These are phyloP conservation scores for Chiridota heheva DNA, from an alignment of 35 echinoderm and acorn worm species.

Conservation along the genomic window DNA sequence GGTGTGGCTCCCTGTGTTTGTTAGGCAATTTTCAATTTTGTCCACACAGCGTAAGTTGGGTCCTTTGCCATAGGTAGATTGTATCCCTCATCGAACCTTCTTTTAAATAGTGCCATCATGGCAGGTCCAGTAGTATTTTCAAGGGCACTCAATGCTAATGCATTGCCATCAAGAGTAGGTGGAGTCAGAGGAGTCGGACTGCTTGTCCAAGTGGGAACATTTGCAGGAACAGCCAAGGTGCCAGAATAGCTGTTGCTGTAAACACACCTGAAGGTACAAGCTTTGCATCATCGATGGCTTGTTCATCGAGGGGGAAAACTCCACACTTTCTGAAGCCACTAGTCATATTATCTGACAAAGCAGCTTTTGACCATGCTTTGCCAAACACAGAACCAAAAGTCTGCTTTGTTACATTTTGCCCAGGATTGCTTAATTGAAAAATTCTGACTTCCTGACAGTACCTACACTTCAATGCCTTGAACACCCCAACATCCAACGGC, in stretches of 20 bases:
- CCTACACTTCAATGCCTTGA: constrained; percentile 8
- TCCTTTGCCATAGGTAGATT: not conserved
- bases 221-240: no score
- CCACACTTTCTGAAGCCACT: constrained; percentile 29
- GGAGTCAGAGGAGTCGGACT: no score
- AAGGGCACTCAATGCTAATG: constrained; percentile 1
- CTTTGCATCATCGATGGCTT: constrained; percentile 14
- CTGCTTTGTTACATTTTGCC: constrained; percentile 59
- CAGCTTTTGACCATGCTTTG: constrained; percentile 25
- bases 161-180: not conserved
- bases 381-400: constrained; percentile 42
- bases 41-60: not conserved
- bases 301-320: constrained; percentile 15
- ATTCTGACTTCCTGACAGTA: constrained; percentile 19
- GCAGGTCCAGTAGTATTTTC: not conserved
- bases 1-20: not conserved
- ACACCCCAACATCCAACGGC: constrained; percentile 42
- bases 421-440: constrained; percentile 30
- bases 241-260: no score
- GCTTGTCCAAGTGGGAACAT: not conserved
- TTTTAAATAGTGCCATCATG: not conserved
- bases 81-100: constrained; percentile 12
- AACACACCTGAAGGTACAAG: constrained; percentile 30
- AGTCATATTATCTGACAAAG: constrained; percentile 5
- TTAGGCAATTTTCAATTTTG: not conserved